Evolutionary conservation across 2,888 invertebrate genomes (phyloP), one percentile per base, ranked within the genome.

Genomic region (Caenorhabditis virilis): DNA sequence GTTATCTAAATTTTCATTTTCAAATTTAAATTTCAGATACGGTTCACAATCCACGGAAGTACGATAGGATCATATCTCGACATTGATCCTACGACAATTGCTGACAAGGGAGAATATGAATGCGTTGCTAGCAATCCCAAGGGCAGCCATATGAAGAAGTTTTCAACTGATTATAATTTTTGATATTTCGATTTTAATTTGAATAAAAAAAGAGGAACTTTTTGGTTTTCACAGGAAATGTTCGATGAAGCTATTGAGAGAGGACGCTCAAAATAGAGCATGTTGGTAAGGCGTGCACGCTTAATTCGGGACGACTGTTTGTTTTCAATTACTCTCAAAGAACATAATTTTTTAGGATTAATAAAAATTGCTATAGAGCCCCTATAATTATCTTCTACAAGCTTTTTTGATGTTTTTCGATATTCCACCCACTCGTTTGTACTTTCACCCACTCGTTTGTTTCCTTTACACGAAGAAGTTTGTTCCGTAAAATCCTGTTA

Each of bases 41-140:
- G 65, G 9, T 56, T 42, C 49, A 51, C 52, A 6, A 55, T 65
- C 35, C 52, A 56, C 23, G 56, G 54, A 15, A 23, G 38, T 23
- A 60, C 56, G 3, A 45, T 41, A 3, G 43, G 50, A 1, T 67
- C 67, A 15, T 60, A 56, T 48, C 50, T 72, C 27, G 64, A 72
- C 16, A 51, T 72, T 11, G 62, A 68, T 50, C 62, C 69, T 23
- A 54, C 72, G 5, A 52, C 69, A 6, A 65, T 72, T 36, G 67
- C 58, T 1, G 69, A 69, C 33, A 62, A 59, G 26, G 70, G 69
- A 30, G 64, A 69, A 47, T 71, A 71, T 25, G 61, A 64, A 33
- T 71, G 70, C 48, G 61, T 67, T 18, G 70, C 70, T n/a, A 41
- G 49, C 30, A 70, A 66, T 52, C 9, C 45, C 9, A 56, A 64